Evolutionary conservation across 2,888 invertebrate species (phyloP).

Genomic region (Tipula confusa): DNA sequence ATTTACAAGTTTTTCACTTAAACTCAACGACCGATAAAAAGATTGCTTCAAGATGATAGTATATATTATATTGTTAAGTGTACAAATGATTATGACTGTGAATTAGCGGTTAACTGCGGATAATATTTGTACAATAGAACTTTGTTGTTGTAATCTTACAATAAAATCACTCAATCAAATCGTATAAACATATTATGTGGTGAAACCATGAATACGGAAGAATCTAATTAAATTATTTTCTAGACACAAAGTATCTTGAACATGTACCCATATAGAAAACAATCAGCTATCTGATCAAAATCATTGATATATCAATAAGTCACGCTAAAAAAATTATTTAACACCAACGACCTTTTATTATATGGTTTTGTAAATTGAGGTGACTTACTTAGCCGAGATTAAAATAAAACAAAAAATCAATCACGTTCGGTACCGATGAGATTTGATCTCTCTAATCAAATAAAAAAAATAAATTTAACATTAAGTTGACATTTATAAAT

Average conservation of each 20-base stretch:
- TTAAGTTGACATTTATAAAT: neutral
- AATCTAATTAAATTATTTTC: slow-evolving; percentile 15
- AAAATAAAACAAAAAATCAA: neutral
- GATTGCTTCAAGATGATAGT: neutral
- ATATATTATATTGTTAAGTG: neutral
- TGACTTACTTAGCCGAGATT: neutral
- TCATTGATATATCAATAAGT: neutral
- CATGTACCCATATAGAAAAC: neutral
- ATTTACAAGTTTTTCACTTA: neutral
- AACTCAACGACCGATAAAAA: neutral
- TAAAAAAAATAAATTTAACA: no score
- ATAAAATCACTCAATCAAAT: neutral
- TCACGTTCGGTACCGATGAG: neutral
- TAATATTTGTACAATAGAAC: slow-evolving; percentile 16
- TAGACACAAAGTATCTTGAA: neutral
- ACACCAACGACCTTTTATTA: neutral
- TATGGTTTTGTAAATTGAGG: neutral
- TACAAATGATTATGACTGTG: neutral
- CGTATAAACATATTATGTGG: neutral
- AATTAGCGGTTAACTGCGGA: slow-evolving; percentile 20
- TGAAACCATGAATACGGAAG: slow-evolving; percentile 3
- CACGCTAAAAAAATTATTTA: neutral
- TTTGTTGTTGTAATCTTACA: neutral
- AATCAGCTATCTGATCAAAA: neutral
- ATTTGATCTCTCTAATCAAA: neutral